These are phyloP conservation scores for Mycetomoellerius zeteki DNA, from an alignment of 1,140 invertebrate species.

Conservation along the genomic window DNA sequence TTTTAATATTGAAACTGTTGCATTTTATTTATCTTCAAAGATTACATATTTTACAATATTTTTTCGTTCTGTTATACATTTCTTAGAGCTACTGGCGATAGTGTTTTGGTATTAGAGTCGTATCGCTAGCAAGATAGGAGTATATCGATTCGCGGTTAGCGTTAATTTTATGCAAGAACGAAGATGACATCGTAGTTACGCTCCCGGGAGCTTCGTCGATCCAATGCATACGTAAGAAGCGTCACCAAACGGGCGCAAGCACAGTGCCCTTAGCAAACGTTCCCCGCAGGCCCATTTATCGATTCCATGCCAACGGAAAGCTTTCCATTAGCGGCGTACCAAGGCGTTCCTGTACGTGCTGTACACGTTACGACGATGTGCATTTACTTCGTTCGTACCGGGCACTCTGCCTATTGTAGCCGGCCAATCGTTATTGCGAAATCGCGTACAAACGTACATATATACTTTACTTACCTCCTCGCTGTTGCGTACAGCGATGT, in stretches of 20 bases:
- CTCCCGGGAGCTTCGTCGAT: slow-evolving; percentile 46
- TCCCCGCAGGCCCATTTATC: slow-evolving; percentile 71
- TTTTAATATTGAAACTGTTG: background rate
- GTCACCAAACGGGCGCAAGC: slow-evolving; percentile 63
- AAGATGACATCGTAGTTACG: slow-evolving; percentile 44
- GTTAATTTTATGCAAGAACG: slow-evolving; percentile 60
- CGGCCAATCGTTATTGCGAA: slow-evolving; percentile 65
- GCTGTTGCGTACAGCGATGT: background rate
- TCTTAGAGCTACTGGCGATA: background rate
- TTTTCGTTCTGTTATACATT: background rate
- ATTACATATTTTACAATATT: background rate
- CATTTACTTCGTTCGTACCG: slow-evolving; percentile 62
- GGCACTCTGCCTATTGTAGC: slow-evolving; percentile 57
- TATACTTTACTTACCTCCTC: slow-evolving; percentile 52
- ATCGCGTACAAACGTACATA: slow-evolving; percentile 54
- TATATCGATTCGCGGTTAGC: slow-evolving; percentile 50
- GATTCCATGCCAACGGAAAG: slow-evolving; percentile 70
- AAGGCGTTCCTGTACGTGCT: slow-evolving; percentile 54
- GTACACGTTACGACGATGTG: slow-evolving; percentile 54
- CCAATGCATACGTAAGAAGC: slow-evolving; percentile 69
- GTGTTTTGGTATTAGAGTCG: background rate
- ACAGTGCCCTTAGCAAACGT: slow-evolving; percentile 60
- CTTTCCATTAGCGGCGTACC: slow-evolving; percentile 78
- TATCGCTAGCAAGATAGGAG: background rate
- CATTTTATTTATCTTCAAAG: background rate